A percentile compares a stretch with the other conserved stretches of the same genome.
Evolutionary conservation across 2,797 vertebrate species (phyloP).

Genomic region (Clarias platycephalus): DNA sequence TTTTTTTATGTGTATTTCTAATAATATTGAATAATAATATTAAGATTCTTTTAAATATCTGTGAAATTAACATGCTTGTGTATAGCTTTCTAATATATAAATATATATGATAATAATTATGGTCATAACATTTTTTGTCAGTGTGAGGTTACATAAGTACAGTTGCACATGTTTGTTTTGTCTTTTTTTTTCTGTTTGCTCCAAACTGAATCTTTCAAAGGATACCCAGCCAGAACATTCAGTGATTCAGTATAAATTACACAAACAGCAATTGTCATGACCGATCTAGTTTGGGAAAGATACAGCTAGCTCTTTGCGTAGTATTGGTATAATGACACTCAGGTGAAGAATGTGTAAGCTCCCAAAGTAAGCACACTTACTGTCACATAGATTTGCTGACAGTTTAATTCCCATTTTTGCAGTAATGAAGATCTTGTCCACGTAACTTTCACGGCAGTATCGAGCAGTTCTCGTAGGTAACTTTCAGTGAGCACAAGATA

Average conservation of each 20-base stretch:
- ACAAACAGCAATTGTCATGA: slow-evolving; percentile 58
- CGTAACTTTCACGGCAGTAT: neutral
- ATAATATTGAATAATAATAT: slow-evolving; percentile 99
- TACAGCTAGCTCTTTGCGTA: slow-evolving; percentile 61
- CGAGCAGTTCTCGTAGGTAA: slow-evolving; percentile 7
- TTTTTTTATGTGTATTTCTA: slow-evolving; percentile 98
- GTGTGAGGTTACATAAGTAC: slow-evolving; percentile 94
- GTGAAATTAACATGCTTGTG: slow-evolving; percentile 99
- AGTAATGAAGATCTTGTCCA: slow-evolving; percentile 18
- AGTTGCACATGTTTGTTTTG: slow-evolving; percentile 87
- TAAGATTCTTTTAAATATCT: slow-evolving; percentile 99
- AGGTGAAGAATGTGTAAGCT: slow-evolving; percentile 40
- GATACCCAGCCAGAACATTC: slow-evolving; percentile 76
- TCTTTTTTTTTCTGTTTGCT: slow-evolving; percentile 75
- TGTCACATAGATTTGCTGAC: slow-evolving; percentile 8
- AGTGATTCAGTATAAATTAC: slow-evolving; percentile 75
- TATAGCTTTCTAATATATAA: slow-evolving; percentile 99
- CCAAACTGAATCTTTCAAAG: slow-evolving; percentile 80
- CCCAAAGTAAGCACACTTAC: slow-evolving; percentile 35
- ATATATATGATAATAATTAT: slow-evolving; percentile 89
- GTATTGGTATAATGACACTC: slow-evolving; percentile 53
- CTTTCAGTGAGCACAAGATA: slow-evolving; percentile 45
- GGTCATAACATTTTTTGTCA: slow-evolving; percentile 88
- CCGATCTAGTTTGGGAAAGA: slow-evolving; percentile 58
- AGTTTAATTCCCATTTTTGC: slow-evolving; percentile 19